Evolutionary conservation across 2,888 invertebrate species (phyloP), one percentile per base, ranked within the genome.

Genomic region (Caenorhabditis angaria): DNA sequence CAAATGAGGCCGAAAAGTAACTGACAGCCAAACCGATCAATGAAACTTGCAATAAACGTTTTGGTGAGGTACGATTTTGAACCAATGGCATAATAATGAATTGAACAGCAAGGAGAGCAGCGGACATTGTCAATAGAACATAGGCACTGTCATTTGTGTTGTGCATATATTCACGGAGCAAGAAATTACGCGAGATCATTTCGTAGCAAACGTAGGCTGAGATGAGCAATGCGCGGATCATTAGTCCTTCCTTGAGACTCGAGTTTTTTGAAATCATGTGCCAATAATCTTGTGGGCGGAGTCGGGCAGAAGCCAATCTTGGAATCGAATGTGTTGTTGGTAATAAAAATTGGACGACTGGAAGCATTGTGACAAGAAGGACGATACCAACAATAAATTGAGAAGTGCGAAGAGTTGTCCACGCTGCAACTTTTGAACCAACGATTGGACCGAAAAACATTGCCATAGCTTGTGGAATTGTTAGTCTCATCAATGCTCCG

Each of bases 241-340:
- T 65, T 22, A 87, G 77, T 25, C 84, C 86, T 70, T 86, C 84
- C 62, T 67, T 73, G 53, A 77, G 66, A 48, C 74, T 60, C 1
- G 70, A 65, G 70, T 86, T 87, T 61, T 81, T 77, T 27, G 77
- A 78, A 61, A 87, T 70, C 82, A 86, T 83, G 28, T 82, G 83
- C 82, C 83, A 82, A 70, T 85, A 86, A 65, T 86, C 86, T 70
- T 85, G 84, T 32, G 86, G 86, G 29, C 87, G 81, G 25, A 87
- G 83, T 25, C 83, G 68, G 32, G 87, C 87, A 6, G 84, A 82
- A 14, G 87, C 87, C 25, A 86, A 71, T 55, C 82, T 72, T 14
- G 87, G 87, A 56, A 87, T 81, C n/a, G 85, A 84, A 75, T 87
- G 87, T 3, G 87, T 87, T 22, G 83, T 81, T 51, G 87, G 87